Evolutionary conservation across 2,888 invertebrate genomes (phyloP).

Genomic region (Listrodromus nycthemerus): DNA sequence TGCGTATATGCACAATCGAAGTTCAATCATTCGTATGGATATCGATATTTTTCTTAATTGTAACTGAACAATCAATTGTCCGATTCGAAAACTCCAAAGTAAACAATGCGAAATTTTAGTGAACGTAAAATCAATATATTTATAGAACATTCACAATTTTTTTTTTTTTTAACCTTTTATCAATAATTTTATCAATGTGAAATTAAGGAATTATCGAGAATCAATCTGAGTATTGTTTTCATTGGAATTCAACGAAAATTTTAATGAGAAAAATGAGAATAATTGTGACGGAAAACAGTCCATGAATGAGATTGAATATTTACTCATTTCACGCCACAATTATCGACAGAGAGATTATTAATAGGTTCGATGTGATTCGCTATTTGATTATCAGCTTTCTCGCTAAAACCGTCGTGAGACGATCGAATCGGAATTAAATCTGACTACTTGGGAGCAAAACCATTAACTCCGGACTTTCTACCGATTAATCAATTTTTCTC

Average conservation of each 20-base stretch:
- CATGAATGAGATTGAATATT: neutral
- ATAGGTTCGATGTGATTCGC: neutral
- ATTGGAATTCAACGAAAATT: neutral
- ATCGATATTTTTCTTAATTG: neutral
- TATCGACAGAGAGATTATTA: neutral
- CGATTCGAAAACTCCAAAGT: neutral
- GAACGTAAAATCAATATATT: neutral
- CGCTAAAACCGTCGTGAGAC: constrained; percentile 11
- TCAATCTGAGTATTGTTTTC: no score
- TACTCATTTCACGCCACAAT: neutral
- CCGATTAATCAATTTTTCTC: constrained; percentile 48
- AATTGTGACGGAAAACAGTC: neutral
- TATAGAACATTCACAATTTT: neutral
- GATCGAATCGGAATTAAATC: constrained; percentile 5
- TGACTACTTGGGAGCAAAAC: constrained; percentile 19
- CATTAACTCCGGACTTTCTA: constrained; percentile 46
- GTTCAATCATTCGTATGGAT: neutral
- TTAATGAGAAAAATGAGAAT: neutral
- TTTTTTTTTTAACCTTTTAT: no score
- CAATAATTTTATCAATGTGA: no score
- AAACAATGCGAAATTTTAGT: neutral
- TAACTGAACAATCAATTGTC: neutral
- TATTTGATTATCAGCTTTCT: neutral
- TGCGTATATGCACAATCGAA: neutral
- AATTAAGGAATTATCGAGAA: no score